Evolutionary conservation across 2,113 vertebrate genomes (phyloP).

Genomic region (Heterotis niloticus): DNA sequence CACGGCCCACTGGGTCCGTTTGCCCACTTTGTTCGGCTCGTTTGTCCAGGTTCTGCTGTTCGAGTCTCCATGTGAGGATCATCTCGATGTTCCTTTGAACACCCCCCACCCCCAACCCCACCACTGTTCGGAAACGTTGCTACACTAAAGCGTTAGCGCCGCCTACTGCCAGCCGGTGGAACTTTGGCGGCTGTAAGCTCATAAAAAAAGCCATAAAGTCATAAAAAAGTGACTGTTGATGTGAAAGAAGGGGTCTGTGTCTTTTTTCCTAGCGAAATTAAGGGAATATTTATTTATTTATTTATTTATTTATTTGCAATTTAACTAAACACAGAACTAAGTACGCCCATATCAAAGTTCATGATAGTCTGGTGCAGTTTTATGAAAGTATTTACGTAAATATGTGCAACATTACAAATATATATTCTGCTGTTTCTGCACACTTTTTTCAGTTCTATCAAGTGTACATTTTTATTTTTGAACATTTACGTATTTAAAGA

Average conservation of each 20-base stretch:
- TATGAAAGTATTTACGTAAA: too few relatives aligned
- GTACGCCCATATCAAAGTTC: neutral
- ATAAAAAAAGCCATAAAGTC: neutral
- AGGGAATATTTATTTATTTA: too few relatives aligned
- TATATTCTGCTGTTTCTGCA: too few relatives aligned
- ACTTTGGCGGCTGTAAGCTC: constrained; percentile 22
- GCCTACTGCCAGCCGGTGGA: constrained; percentile 76
- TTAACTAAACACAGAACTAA: neutral
- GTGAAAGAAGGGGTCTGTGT: neutral
- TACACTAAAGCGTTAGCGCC: constrained; percentile 84
- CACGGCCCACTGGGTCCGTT: too few relatives aligned
- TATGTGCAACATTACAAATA: too few relatives aligned
- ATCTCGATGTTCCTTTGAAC: constrained; percentile 33
- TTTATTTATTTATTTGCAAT: neutral
- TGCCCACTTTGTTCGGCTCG: too few relatives aligned
- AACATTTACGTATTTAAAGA: too few relatives aligned
- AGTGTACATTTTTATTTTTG: too few relatives aligned
- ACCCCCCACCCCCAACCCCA: too few relatives aligned
- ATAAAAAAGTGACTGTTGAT: neutral
- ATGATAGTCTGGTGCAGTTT: too few relatives aligned
- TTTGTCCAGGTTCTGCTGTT: neutral
- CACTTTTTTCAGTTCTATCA: too few relatives aligned
- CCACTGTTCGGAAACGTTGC: constrained; percentile 34
- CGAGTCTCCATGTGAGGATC: neutral
- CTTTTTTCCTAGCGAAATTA: neutral